Percentiles rank a stretch among this genome's conserved stretches.
Evolutionary conservation across 2,113 vertebrate genomes (phyloP).

Genomic region (Xenopus laevis): DNA sequence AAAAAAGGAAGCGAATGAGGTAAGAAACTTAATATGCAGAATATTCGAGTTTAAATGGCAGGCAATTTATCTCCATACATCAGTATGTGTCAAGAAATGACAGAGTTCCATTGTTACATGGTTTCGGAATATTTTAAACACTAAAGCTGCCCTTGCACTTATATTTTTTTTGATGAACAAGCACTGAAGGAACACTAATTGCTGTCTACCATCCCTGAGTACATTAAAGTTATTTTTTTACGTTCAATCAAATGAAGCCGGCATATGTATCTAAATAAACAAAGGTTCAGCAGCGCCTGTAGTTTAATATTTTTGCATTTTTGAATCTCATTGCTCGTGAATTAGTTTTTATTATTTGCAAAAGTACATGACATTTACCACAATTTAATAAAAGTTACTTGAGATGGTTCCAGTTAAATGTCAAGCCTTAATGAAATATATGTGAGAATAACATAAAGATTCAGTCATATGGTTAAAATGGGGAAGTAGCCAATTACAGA

Average conservation of each 20-base stretch:
- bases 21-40: conserved; percentile 60
- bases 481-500: not conserved
- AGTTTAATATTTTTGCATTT: conserved; percentile 32
- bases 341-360: conserved; percentile 17
- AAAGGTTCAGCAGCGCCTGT: conserved; percentile 8
- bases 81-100: conserved; percentile 54
- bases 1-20: conserved; percentile 51
- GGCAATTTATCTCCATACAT: conserved; percentile 64
- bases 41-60: conserved; percentile 61
- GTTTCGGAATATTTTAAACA: conserved; percentile 58
- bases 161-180: conserved; percentile 49
- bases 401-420: conserved; percentile 27
- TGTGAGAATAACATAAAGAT: conserved; percentile 14
- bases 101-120: conserved; percentile 53
- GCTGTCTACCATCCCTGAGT: conserved; percentile 23
- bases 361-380: conserved; percentile 50
- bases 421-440: conserved; percentile 33
- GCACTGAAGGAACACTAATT: conserved; percentile 57
- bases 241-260: conserved; percentile 24
- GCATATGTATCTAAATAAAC: conserved; percentile 27
- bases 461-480: conserved; percentile 12
- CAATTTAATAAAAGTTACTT: conserved; percentile 44
- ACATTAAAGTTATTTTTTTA: conserved; percentile 38
- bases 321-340: conserved; percentile 37
- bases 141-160: conserved; percentile 48